Evolutionary conservation across 2,888 invertebrate species (phyloP).

Genomic region (Cecidostiba fungosa): DNA sequence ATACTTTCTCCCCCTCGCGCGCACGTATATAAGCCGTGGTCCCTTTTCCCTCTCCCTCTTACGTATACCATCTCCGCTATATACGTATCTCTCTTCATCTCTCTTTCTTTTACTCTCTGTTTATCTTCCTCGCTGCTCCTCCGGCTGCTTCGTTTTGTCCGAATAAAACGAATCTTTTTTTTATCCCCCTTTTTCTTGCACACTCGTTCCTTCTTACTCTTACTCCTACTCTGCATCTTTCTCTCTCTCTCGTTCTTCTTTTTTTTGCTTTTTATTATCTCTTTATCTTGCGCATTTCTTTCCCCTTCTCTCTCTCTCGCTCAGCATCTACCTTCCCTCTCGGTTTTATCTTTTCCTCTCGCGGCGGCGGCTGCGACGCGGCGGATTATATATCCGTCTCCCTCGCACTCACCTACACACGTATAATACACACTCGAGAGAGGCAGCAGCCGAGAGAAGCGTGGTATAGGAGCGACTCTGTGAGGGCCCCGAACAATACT

Average conservation of each 20-base stretch:
- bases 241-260: background rate
- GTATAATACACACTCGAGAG: background rate
- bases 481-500: constrained; percentile 59
- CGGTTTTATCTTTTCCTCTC: constrained; percentile 44
- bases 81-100: constrained; percentile 11
- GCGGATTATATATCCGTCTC: constrained; percentile 40
- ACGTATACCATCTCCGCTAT: background rate
- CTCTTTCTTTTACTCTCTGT: constrained; percentile 26
- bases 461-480: background rate
- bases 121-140: constrained; percentile 14
- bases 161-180: constrained; percentile 43
- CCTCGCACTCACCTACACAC: constrained; percentile 42
- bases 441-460: background rate
- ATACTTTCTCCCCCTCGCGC: constrained; percentile 8
- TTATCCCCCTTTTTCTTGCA: background rate
- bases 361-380: constrained; percentile 10
- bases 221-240: constrained; percentile 17
- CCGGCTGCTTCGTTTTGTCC: constrained; percentile 22
- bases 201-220: constrained; percentile 24
- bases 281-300: constrained; percentile 57
- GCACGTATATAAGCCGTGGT: background rate
- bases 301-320: background rate
- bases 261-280: constrained; percentile 55
- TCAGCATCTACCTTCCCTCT: background rate
- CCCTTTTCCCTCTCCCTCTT: constrained; percentile 17